Conservation (phyloP, 2,888 invertebrate species). For the Flabesymbios commensalis region DNA sequence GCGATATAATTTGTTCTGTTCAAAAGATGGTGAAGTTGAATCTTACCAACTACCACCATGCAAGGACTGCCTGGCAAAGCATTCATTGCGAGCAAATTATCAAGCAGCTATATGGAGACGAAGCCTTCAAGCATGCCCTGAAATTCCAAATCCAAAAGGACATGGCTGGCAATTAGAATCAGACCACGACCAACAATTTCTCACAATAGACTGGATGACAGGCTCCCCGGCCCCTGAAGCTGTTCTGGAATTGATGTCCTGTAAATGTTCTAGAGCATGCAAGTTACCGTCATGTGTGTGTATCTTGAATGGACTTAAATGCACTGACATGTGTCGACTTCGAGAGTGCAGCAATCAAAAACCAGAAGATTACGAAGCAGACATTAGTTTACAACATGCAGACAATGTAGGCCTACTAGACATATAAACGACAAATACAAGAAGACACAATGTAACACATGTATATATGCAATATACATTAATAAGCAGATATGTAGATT, state of each 20-base stretch:
- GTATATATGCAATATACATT: too few relatives aligned
- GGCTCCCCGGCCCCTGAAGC: not conserved
- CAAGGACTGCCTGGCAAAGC: not conserved
- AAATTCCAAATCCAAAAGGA: not conserved
- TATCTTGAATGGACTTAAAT: too few relatives aligned
- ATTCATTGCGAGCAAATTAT: not conserved
- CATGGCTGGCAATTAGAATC: not conserved
- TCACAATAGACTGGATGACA: constrained; percentile 1
- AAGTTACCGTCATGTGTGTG: not conserved
- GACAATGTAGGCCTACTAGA: too few relatives aligned
- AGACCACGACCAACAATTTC: not conserved
- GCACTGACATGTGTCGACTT: too few relatives aligned
- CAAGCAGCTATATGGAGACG: constrained; percentile 1
- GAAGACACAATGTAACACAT: too few relatives aligned
- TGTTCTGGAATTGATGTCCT: not conserved
- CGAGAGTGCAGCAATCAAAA: too few relatives aligned
- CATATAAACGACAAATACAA: too few relatives aligned
- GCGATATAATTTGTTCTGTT: not conserved
- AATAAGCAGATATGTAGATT: too few relatives aligned
- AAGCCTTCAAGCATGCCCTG: not conserved
- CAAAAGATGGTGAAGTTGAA: not conserved
- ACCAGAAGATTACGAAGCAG: too few relatives aligned
- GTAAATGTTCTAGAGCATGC: not conserved
- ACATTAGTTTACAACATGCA: too few relatives aligned
- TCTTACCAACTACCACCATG: not conserved